Conservation (phyloP, 2,888 invertebrate genomes). For the Ormyrus pomaceus region DNA sequence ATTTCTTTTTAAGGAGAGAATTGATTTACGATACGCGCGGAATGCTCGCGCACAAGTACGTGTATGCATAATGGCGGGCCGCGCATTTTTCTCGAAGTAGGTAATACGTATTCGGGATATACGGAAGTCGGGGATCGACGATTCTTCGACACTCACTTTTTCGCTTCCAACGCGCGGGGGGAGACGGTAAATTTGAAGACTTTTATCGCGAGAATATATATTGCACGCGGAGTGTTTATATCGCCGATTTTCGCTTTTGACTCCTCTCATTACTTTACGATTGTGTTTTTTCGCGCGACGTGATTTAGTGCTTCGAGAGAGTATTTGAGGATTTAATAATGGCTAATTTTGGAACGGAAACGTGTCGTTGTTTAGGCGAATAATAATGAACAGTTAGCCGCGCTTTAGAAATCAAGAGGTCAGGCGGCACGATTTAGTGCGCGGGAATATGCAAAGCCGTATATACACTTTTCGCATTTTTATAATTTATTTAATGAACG, state of each 20-base stretch:
- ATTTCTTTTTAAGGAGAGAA: constrained; percentile 33
- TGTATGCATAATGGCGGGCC: background rate
- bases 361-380: too few relatives aligned
- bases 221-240: background rate
- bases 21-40: constrained; percentile 43
- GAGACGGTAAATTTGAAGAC: too few relatives aligned
- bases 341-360: background rate
- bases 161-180: too few relatives aligned
- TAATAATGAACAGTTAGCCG: too few relatives aligned
- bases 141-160: too few relatives aligned
- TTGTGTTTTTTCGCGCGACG: background rate
- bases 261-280: background rate
- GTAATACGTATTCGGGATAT: background rate
- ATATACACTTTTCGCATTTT: too few relatives aligned
- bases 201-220: too few relatives aligned
- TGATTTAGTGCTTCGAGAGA: background rate
- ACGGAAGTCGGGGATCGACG: background rate
- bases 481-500: too few relatives aligned
- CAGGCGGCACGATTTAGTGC: too few relatives aligned
- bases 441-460: too few relatives aligned
- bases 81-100: background rate
- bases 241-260: background rate
- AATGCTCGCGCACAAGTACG: background rate
- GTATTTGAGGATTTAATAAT: background rate
- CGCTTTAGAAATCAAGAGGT: too few relatives aligned